phyloP scores from a whole-genome alignment of 2,113 vertebrate species.

The Crypturellus undulatus region DNA sequence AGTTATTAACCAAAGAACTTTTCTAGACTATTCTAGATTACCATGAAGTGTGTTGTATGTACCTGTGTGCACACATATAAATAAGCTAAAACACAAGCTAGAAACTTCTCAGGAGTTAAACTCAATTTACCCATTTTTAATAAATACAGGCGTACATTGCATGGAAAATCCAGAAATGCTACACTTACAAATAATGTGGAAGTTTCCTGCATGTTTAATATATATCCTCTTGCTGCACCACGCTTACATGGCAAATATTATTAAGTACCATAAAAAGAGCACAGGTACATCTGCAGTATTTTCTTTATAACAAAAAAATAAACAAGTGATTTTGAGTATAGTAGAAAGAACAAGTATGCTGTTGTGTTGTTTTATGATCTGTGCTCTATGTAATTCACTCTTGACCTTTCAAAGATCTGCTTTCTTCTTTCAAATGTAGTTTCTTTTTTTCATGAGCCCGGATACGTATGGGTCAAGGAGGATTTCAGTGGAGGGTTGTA shows the following conservation, averaged over 20 bases:
- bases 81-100: background rate
- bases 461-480: background rate
- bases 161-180: background rate
- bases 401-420: background rate
- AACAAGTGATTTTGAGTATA: background rate
- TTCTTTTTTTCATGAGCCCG: slow-evolving; percentile 4
- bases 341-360: background rate
- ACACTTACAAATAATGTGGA: background rate
- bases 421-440: slow-evolving; percentile 23
- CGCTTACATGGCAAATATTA: background rate
- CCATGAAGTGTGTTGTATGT: background rate
- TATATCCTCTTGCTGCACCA: background rate
- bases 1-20: background rate
- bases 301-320: slow-evolving; percentile 25
- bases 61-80: background rate
- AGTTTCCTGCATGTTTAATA: background rate
- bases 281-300: background rate
- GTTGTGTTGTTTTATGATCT: slow-evolving; percentile 17
- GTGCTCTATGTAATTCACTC: slow-evolving; percentile 1
- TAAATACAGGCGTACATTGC: background rate
- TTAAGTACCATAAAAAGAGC: background rate
- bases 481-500: background rate
- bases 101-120: background rate
- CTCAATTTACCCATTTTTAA: background rate
- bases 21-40: background rate